A percentile compares a stretch with the other conserved stretches of the same genome.
phyloP scores from a whole-genome alignment of 2,888 invertebrate genomes.

The Harpalus rubripes region DNA sequence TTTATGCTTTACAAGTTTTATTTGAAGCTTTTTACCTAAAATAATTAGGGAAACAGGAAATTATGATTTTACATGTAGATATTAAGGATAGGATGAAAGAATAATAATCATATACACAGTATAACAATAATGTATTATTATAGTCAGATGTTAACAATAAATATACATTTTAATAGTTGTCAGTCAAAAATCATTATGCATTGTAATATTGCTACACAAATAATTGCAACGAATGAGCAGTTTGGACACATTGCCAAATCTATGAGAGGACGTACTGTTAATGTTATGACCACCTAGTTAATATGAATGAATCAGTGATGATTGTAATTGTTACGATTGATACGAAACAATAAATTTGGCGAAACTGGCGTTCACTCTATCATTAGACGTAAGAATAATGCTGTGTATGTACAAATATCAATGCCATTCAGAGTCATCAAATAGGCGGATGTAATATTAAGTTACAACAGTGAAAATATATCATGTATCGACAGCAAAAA shows the following conservation, averaged over 20 bases:
- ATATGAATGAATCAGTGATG: slow-evolving; percentile 41
- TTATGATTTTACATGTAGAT: too few relatives aligned
- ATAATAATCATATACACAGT: slow-evolving; percentile 59
- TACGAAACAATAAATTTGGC: slow-evolving; percentile 52
- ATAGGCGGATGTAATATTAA: slow-evolving; percentile 58
- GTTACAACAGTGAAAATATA: slow-evolving; percentile 63
- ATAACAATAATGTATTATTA: slow-evolving; percentile 67
- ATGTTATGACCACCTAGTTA: slow-evolving; percentile 55
- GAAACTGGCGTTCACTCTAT: slow-evolving; percentile 55
- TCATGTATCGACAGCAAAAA: slow-evolving; percentile 55
- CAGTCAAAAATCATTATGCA: slow-evolving; percentile 67
- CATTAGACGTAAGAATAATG: slow-evolving; percentile 53
- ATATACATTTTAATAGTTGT: slow-evolving; percentile 66
- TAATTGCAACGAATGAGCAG: slow-evolving; percentile 66
- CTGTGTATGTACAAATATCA: slow-evolving; percentile 63
- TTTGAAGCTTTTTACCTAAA: too few relatives aligned
- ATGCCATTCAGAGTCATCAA: slow-evolving; percentile 63
- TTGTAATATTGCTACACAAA: slow-evolving; percentile 66
- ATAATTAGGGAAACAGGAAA: too few relatives aligned
- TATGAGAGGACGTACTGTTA: slow-evolving; percentile 65
- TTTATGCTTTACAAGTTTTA: too few relatives aligned
- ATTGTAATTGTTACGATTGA: slow-evolving; percentile 48
- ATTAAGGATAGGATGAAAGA: slow-evolving; percentile 13
- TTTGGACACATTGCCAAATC: slow-evolving; percentile 65
- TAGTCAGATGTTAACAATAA: slow-evolving; percentile 67